Evolutionary conservation across 2,888 invertebrate species (phyloP).

Genomic region (Eupithecia vulgata): DNA sequence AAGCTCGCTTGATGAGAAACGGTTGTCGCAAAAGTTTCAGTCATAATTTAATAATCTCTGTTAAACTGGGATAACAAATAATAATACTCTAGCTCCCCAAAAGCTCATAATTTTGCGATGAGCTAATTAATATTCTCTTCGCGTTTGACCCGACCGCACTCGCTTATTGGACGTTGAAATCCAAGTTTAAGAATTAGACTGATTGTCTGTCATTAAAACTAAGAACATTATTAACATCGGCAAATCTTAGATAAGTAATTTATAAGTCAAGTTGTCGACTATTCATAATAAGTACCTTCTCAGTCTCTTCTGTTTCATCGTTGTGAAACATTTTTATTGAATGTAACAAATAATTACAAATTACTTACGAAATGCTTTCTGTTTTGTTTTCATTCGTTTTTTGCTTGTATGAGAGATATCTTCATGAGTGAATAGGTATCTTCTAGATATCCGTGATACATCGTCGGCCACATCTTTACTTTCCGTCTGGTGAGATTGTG

Average conservation of each 20-base stretch:
- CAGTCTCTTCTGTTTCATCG: background rate
- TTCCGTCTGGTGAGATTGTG: too few species aligned
- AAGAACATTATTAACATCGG: background rate
- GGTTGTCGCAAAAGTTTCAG: too few species aligned
- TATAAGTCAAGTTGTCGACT: background rate
- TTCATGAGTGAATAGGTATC: too few species aligned
- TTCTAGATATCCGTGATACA: too few species aligned
- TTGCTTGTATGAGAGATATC: too few species aligned
- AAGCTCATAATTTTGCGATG: background rate
- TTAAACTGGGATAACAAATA: background rate
- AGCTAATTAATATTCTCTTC: slow-evolving; percentile 1
- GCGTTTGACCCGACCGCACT: slow-evolving; percentile 1
- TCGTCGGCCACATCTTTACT: too few species aligned
- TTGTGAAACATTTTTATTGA: background rate
- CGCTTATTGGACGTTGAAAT: background rate
- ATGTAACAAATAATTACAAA: background rate
- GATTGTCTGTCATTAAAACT: background rate
- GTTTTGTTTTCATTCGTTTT: too few species aligned
- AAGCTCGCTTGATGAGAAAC: too few species aligned
- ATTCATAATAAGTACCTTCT: background rate
- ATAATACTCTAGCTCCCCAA: background rate
- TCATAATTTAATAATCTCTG: background rate
- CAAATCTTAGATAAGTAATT: background rate
- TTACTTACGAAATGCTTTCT: background rate
- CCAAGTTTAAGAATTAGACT: background rate